Percentiles rank a stretch among this genome's conserved stretches.
phyloP scores from a whole-genome alignment of 2,888 invertebrate species.

The Theretra japonica region DNA sequence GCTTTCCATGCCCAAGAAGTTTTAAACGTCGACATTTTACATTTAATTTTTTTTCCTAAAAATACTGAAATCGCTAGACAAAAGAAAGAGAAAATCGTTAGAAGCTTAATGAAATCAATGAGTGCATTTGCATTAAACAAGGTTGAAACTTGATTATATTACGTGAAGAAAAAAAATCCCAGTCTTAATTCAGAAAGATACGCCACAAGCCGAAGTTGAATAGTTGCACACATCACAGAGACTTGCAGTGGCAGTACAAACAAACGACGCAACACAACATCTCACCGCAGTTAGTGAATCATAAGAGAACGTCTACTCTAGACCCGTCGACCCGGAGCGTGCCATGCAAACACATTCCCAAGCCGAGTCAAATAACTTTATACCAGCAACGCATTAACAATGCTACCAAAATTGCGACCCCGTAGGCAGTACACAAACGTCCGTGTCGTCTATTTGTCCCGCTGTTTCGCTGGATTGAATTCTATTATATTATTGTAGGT shows the following conservation, averaged over 20 bases:
- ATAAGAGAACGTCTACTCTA: background rate
- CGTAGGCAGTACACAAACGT: slow-evolving; percentile 7
- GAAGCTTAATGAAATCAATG: too few species aligned
- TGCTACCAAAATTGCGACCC: slow-evolving; percentile 10
- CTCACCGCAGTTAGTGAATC: slow-evolving; percentile 7
- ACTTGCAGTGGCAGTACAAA: background rate
- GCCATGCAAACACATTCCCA: slow-evolving; percentile 1
- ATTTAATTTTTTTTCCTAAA: too few species aligned
- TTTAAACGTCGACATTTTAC: too few species aligned
- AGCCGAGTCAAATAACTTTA: slow-evolving; percentile 19
- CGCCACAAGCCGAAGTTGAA: background rate
- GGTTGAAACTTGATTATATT: too few species aligned
- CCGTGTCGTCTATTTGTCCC: slow-evolving; percentile 2
- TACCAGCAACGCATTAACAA: slow-evolving; percentile 20
- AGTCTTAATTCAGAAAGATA: too few species aligned
- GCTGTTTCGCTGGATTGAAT: background rate
- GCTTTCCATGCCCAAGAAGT: too few species aligned
- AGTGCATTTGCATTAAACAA: too few species aligned
- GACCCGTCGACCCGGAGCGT: background rate
- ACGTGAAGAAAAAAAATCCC: too few species aligned
- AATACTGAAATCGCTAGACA: too few species aligned
- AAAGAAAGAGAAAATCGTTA: too few species aligned
- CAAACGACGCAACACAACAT: slow-evolving; percentile 1
- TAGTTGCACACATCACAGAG: background rate
- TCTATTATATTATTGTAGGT: background rate